Evolutionary conservation across 92 coral and sea anemone genomes (phyloP).

Genomic region (Palythoa caribaeorum): DNA sequence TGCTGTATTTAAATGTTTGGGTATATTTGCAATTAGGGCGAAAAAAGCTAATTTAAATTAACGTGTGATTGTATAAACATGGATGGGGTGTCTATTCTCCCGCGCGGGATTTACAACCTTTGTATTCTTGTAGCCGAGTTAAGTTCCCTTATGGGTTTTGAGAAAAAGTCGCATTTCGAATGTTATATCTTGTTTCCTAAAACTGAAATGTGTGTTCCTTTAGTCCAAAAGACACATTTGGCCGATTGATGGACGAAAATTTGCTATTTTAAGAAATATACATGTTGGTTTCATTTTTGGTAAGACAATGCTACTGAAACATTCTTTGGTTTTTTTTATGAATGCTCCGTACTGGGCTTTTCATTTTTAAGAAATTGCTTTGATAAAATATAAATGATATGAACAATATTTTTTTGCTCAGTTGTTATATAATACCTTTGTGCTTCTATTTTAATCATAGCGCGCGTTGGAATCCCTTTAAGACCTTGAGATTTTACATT

Average conservation of each 20-base stretch:
- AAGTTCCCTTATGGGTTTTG: not conserved
- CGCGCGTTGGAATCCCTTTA: too few relatives aligned
- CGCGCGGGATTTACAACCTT: not conserved
- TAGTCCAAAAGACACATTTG: too few relatives aligned
- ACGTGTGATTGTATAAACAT: slow-evolving; percentile 49
- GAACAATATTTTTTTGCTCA: not conserved
- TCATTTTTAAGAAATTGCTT: not conserved
- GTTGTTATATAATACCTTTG: not conserved
- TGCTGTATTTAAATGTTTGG: slow-evolving; percentile 60
- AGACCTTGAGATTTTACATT: not conserved
- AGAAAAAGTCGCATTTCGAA: not conserved
- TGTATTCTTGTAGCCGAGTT: not conserved
- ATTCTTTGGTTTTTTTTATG: not conserved
- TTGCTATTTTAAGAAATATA: too few relatives aligned
- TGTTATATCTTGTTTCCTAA: not conserved
- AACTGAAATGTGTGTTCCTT: not conserved
- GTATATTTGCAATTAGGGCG: slow-evolving; percentile 68
- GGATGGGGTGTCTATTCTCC: not conserved
- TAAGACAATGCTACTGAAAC: too few relatives aligned
- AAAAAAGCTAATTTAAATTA: slow-evolving; percentile 46
- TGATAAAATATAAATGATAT: not conserved
- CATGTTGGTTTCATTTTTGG: too few relatives aligned
- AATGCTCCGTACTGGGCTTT: not conserved
- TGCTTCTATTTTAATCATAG: not conserved
- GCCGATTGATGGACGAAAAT: too few relatives aligned